phyloP scores from a whole-genome alignment of 64 coral and sea anemone genomes.

The Pocillopora damicornis region DNA sequence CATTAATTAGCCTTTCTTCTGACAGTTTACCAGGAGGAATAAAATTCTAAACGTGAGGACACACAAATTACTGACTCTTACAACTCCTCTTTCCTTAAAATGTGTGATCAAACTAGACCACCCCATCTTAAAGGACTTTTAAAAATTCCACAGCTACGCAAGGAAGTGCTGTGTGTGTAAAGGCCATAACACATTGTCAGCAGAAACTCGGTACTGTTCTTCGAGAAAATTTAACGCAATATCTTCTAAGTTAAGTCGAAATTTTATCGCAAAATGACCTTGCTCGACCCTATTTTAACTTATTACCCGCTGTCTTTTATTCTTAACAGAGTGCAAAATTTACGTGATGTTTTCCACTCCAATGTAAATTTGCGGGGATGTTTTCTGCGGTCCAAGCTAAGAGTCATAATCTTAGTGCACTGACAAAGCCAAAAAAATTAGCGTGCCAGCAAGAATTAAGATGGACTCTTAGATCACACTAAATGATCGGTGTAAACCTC shows the following conservation, averaged over 20 bases:
- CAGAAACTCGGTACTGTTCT: no score
- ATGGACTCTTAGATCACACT: neutral
- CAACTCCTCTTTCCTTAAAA: neutral
- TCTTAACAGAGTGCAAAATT: neutral
- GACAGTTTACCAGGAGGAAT: neutral
- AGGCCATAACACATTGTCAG: no score
- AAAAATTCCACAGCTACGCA: no score
- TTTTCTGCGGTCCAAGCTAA: no score
- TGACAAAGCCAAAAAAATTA: neutral
- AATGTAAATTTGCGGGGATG: neutral
- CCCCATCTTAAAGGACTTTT: no score
- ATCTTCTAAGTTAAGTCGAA: neutral
- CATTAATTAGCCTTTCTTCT: neutral
- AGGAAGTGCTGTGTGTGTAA: no score
- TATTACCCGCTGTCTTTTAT: neutral
- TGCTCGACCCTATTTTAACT: neutral
- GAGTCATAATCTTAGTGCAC: no score
- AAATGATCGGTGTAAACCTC: neutral
- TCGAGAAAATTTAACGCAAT: no score
- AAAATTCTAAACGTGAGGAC: neutral
- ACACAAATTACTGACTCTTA: neutral
- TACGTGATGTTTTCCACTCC: neutral
- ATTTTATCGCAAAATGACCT: neutral
- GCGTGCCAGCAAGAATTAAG: neutral
- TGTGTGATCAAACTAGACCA: neutral